phyloP scores from a whole-genome alignment of 2,888 invertebrate genomes.

The Panorpa germanica region DNA sequence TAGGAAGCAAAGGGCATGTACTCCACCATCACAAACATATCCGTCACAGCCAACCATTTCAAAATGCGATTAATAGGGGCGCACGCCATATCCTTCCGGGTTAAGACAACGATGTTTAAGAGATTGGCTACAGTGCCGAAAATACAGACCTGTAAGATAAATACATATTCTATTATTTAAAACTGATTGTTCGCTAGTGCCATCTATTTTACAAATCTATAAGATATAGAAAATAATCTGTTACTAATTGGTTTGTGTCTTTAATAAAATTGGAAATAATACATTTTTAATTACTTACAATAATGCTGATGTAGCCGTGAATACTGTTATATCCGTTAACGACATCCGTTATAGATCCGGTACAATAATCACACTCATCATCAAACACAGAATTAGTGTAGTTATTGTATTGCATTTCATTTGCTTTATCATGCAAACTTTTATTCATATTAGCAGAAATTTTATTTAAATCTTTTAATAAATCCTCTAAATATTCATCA shows the following conservation, averaged over 20 bases:
- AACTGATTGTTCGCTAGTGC: too few species aligned
- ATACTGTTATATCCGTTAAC: conserved; percentile 43
- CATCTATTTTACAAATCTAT: too few species aligned
- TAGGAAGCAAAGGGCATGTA: conserved; percentile 59
- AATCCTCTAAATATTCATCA: too few species aligned
- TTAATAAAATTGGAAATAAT: not conserved
- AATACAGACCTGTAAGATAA: conserved; percentile 44
- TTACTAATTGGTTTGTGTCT: too few species aligned
- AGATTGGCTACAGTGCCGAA: conserved; percentile 77
- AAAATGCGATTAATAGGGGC: conserved; percentile 77
- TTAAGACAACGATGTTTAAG: conserved; percentile 71
- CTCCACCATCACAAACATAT: conserved; percentile 79
- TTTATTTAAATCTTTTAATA: too few species aligned
- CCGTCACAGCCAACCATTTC: conserved; percentile 70
- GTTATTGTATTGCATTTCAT: too few species aligned
- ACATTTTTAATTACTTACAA: conserved; percentile 34
- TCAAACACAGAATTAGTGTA: too few species aligned
- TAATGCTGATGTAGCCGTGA: conserved; percentile 68
- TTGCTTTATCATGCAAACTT: too few species aligned
- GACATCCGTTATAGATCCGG: conserved; percentile 35
- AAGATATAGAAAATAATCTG: too few species aligned
- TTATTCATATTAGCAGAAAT: too few species aligned
- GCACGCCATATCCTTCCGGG: conserved; percentile 58
- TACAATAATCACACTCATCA: conserved; percentile 31
- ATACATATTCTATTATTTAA: too few species aligned